Evolutionary conservation across 1,140 invertebrate species (phyloP).

Genomic region (Macrotrachela quadricornifera): DNA sequence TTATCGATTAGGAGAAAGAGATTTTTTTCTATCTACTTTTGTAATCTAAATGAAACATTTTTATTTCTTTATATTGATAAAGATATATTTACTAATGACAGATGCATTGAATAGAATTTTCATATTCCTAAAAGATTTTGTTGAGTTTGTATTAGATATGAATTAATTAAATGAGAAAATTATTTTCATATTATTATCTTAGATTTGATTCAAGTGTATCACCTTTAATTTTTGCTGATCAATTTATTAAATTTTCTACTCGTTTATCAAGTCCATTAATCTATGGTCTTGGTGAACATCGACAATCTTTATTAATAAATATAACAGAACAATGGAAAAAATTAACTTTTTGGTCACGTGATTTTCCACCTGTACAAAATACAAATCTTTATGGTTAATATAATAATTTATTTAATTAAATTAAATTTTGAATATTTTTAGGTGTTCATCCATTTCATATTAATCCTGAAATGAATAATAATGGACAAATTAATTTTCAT

Average conservation of each 20-base stretch:
- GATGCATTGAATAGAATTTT: too few relatives aligned
- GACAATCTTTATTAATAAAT: background rate
- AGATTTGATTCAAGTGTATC: slow-evolving; percentile 3
- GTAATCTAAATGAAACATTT: too few relatives aligned
- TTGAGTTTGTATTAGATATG: too few relatives aligned
- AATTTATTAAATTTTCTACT: slow-evolving; percentile 8
- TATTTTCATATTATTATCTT: too few relatives aligned
- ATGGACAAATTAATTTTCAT: slow-evolving; percentile 24
- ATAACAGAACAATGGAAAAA: background rate
- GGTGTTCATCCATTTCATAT: slow-evolving; percentile 49
- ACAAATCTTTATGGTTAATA: slow-evolving; percentile 35
- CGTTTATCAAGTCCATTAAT: slow-evolving; percentile 9
- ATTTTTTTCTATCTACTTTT: too few relatives aligned
- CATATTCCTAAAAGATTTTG: too few relatives aligned
- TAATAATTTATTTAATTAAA: background rate
- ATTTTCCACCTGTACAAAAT: background rate
- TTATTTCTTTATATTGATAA: too few relatives aligned
- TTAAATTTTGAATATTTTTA: slow-evolving; percentile 21
- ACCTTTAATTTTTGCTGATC: slow-evolving; percentile 4
- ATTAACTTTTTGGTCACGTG: background rate
- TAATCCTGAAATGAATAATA: slow-evolving; percentile 28
- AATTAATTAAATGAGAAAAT: too few relatives aligned
- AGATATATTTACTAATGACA: too few relatives aligned
- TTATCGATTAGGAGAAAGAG: too few relatives aligned
- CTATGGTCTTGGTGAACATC: background rate